A percentile compares a stretch with the other conserved stretches of the same genome.
Conservation (phyloP, 2,888 invertebrate genomes). For the Mesochorus sp. region DNA sequence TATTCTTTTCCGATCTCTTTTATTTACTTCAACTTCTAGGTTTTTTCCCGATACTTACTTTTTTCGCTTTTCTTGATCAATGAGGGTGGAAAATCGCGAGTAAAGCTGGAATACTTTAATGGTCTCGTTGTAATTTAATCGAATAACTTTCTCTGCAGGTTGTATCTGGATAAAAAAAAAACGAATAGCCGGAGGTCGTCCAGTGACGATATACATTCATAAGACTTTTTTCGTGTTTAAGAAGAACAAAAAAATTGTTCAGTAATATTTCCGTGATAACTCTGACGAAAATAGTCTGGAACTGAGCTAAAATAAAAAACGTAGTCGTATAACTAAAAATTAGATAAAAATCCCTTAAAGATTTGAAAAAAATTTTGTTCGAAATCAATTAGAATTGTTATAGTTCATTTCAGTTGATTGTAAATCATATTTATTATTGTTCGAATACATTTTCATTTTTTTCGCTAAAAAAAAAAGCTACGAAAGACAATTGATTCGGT, state of each 20-base stretch:
- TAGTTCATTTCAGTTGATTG: too few relatives aligned
- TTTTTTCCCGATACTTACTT: background rate
- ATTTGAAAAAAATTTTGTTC: too few relatives aligned
- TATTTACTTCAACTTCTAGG: background rate
- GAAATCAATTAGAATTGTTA: too few relatives aligned
- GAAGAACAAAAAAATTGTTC: too few relatives aligned
- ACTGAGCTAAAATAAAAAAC: too few relatives aligned
- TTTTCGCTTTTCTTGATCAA: background rate
- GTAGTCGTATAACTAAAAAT: too few relatives aligned
- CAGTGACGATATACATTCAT: too few relatives aligned
- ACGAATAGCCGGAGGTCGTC: background rate
- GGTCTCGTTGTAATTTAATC: slow-evolving; percentile 1
- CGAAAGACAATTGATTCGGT: background rate
- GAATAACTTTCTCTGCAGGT: background rate
- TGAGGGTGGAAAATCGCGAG: background rate
- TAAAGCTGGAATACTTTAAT: background rate
- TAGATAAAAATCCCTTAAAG: too few relatives aligned
- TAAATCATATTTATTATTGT: too few relatives aligned
- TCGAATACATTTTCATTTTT: background rate
- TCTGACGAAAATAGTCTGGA: too few relatives aligned
- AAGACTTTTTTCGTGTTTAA: too few relatives aligned
- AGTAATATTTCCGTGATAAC: too few relatives aligned
- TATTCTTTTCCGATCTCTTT: background rate
- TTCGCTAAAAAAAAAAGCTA: background rate
- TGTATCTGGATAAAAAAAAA: background rate